These are phyloP conservation scores for Rhinichthys osculus DNA, from an alignment of 2,797 vertebrate species.

Conservation along the genomic window DNA sequence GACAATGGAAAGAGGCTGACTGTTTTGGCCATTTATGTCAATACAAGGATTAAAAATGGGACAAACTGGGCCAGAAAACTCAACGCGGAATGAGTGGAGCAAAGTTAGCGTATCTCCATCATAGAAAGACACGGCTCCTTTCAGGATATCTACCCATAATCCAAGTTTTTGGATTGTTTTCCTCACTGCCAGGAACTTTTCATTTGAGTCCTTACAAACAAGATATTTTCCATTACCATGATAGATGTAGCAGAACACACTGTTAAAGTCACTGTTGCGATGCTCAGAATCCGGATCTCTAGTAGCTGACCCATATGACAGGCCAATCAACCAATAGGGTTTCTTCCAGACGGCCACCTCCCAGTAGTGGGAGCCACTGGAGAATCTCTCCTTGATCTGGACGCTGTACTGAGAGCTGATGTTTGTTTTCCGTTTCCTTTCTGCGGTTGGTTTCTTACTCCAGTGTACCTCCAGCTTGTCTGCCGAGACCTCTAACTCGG, in stretches of 20 bases:
- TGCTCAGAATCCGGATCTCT: constrained; percentile 8
- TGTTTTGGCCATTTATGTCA: constrained; percentile 73
- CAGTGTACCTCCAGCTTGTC: constrained; percentile 75
- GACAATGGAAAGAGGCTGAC: constrained; percentile 75
- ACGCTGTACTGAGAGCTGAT: constrained; percentile 76
- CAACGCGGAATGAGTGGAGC: constrained; percentile 71
- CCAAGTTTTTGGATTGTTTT: constrained; percentile 76
- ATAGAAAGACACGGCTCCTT: constrained; percentile 78
- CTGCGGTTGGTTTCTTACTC: constrained; percentile 64
- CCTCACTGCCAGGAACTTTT: constrained; percentile 67
- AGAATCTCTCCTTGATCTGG: constrained; percentile 69
- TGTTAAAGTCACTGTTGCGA: constrained; percentile 60
- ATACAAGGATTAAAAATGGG: constrained; percentile 80
- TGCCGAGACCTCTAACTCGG: constrained; percentile 73
- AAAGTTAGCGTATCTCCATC: constrained; percentile 71
- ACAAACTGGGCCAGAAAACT: constrained; percentile 69
- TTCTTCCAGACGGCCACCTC: constrained; percentile 80
- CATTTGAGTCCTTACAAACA: constrained; percentile 73
- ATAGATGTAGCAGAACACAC: constrained; percentile 77
- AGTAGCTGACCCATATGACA: constrained; percentile 63
- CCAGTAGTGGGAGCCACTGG: constrained; percentile 75
- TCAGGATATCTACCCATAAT: constrained; percentile 71
- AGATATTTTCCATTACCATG: constrained; percentile 78
- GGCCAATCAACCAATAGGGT: constrained; percentile 79
- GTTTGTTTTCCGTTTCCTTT: constrained; percentile 50